phyloP scores from a whole-genome alignment of 2,113 vertebrate species.

The Ammospiza nelsoni region DNA sequence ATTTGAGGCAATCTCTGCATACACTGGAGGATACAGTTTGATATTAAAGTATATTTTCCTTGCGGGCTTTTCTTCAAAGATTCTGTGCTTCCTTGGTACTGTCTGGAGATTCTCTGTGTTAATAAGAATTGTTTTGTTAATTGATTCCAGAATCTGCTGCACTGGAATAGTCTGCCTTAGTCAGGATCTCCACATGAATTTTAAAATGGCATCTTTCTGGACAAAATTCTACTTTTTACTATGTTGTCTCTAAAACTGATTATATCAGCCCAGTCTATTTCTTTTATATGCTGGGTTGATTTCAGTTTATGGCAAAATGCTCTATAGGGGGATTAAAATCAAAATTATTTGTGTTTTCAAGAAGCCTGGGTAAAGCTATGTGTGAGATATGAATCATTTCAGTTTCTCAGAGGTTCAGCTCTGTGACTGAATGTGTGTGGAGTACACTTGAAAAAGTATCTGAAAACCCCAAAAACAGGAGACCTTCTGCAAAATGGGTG shows the following conservation, averaged over 20 bases:
- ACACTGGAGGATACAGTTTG: not conserved
- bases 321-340: not conserved
- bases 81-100: conserved; percentile 21
- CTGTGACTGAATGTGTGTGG: not conserved
- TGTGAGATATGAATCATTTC: not conserved
- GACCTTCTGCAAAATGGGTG: not conserved
- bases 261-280: not conserved
- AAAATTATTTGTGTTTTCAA: conserved; percentile 20
- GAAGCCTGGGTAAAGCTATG: not conserved
- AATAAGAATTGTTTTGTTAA: conserved; percentile 51
- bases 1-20: conserved; percentile 28
- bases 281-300: not conserved
- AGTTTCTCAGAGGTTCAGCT: not conserved
- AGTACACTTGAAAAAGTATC: not conserved
- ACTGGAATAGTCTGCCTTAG: conserved; percentile 6
- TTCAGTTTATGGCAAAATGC: not conserved
- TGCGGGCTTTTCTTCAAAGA: not conserved
- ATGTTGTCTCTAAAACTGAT: not conserved
- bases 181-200: not conserved
- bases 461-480: not conserved
- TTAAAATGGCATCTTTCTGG: not conserved
- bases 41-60: conserved; percentile 41
- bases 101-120: conserved; percentile 39
- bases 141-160: conserved; percentile 23
- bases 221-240: not conserved